Percentiles rank a stretch among this genome's conserved stretches.
Conservation (phyloP, 2,113 vertebrate genomes). For the Paradoxurus hermaphroditus region DNA sequence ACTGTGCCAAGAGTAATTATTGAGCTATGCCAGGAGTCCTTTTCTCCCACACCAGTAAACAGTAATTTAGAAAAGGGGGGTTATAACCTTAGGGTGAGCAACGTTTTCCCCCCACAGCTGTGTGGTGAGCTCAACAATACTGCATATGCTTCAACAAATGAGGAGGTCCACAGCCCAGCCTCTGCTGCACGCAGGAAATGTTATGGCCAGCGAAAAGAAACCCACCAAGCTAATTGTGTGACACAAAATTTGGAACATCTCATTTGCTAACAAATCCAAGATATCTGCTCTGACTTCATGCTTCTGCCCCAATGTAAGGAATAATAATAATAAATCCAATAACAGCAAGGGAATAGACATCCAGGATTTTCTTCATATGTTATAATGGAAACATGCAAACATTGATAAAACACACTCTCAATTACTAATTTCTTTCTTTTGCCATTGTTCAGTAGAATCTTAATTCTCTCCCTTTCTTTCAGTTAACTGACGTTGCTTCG, state of each 20-base stretch:
- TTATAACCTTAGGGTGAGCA: slow-evolving; percentile 42
- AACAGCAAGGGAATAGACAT: not conserved
- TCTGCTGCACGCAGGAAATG: not conserved
- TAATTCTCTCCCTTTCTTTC: not conserved
- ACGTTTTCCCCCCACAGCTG: slow-evolving; percentile 63
- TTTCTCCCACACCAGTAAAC: slow-evolving; percentile 62
- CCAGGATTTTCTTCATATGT: not conserved
- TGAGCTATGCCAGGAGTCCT: slow-evolving; percentile 55
- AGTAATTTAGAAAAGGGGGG: slow-evolving; percentile 64
- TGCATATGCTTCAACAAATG: slow-evolving; percentile 49
- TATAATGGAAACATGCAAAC: not conserved
- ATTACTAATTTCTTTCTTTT: not conserved
- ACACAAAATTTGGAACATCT: not conserved
- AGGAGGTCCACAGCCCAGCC: slow-evolving; percentile 19
- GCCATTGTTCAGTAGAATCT: not conserved
- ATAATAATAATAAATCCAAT: slow-evolving; percentile 6
- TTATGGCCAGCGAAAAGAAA: not conserved
- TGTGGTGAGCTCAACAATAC: slow-evolving; percentile 38
- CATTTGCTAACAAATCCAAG: slow-evolving; percentile 22
- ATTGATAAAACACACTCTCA: not conserved
- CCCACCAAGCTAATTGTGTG: not conserved
- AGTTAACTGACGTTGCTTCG: not conserved
- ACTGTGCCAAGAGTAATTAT: slow-evolving; percentile 67
- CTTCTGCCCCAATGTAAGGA: slow-evolving; percentile 39
- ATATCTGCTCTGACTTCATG: slow-evolving; percentile 22